A percentile compares a stretch with the other conserved stretches of the same genome.
Evolutionary conservation across 2,888 invertebrate species (phyloP).

Genomic region (Phania funesta): DNA sequence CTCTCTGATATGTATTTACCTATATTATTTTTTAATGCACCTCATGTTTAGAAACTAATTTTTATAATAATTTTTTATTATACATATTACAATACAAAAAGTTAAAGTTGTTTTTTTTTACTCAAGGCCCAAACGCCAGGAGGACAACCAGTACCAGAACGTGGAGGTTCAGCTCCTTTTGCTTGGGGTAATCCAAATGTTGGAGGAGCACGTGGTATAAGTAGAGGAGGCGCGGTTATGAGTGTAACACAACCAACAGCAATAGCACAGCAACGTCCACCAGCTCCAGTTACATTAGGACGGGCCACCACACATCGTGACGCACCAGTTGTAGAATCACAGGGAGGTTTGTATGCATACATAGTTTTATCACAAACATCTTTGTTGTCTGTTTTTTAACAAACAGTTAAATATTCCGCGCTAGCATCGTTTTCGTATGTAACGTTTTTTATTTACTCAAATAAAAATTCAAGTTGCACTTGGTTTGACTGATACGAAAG

Average conservation of each 20-base stretch:
- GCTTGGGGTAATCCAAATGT: conserved; percentile 67
- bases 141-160: not conserved
- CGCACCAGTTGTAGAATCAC: conserved; percentile 53
- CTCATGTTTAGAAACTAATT: not conserved
- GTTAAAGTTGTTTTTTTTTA: not conserved
- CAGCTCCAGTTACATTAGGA: conserved; percentile 69
- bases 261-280: conserved; percentile 68
- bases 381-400: no score
- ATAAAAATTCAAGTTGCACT: no score
- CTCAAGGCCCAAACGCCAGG: not conserved
- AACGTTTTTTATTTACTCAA: no score
- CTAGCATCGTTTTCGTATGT: no score
- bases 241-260: conserved; percentile 60
- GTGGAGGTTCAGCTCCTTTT: not conserved
- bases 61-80: not conserved
- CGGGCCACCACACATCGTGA: conserved; percentile 72
- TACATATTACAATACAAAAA: not conserved
- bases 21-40: no score
- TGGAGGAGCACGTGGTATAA: conserved; percentile 50
- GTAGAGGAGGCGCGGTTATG: conserved; percentile 62
- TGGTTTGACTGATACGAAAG: no score
- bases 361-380: no score
- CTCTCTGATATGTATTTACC: no score
- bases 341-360: conserved; percentile 56
- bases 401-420: no score